These are phyloP conservation scores for Galeruca laticollis DNA, from an alignment of 2,888 invertebrate species.

Conservation along the genomic window DNA sequence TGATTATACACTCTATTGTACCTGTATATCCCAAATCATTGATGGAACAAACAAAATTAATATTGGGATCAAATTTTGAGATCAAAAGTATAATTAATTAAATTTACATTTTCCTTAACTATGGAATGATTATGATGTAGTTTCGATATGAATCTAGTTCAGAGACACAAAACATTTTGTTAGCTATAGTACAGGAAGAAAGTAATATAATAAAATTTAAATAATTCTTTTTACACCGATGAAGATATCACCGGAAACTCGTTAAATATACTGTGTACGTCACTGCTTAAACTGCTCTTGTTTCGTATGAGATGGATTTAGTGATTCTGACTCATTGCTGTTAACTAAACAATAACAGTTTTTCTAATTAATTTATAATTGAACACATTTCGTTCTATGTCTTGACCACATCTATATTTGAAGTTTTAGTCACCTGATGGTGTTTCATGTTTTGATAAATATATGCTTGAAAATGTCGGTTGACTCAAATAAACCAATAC, in stretches of 20 bases:
- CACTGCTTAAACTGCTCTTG: constrained; percentile 30
- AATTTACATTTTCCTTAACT: too few species aligned
- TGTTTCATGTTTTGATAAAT: not conserved
- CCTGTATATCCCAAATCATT: not conserved
- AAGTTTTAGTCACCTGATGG: not conserved
- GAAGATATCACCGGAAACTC: not conserved
- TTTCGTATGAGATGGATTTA: constrained; percentile 32
- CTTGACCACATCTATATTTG: constrained; percentile 31
- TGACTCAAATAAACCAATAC: too few species aligned
- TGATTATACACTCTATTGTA: too few species aligned
- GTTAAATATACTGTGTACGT: constrained; percentile 21
- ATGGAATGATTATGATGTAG: too few species aligned
- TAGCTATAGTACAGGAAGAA: too few species aligned
- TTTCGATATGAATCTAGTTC: too few species aligned
- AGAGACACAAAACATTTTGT: not conserved
- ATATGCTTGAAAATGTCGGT: too few species aligned
- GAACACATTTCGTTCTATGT: constrained; percentile 42
- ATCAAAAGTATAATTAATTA: too few species aligned
- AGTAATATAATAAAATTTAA: too few species aligned
- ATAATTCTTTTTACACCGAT: too few species aligned
- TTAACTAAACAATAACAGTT: constrained; percentile 47
- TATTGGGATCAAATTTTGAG: not conserved
- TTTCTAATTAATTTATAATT: constrained; percentile 48
- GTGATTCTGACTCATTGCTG: constrained; percentile 44
- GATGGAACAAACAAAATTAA: not conserved